Conservation (phyloP, 2,888 invertebrate genomes). For the Drosophila paramelanica region DNA sequence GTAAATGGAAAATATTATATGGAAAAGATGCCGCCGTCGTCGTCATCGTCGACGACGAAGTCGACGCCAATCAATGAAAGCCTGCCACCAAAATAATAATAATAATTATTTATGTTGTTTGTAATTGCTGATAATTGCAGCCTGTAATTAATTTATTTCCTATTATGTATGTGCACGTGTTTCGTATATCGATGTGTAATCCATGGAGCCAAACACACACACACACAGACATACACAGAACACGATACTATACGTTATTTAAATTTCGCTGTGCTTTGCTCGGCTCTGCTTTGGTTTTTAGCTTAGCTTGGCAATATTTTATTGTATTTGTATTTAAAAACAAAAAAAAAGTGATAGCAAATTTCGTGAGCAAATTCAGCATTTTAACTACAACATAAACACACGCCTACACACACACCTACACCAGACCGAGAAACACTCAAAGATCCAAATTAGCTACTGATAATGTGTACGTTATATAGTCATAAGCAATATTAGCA, state of each 20-base stretch:
- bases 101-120: slow-evolving; percentile 57
- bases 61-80: slow-evolving; percentile 46
- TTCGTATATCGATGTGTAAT: slow-evolving; percentile 15
- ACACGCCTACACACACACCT: slow-evolving; percentile 18
- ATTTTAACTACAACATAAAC: slow-evolving; percentile 55
- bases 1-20: slow-evolving; percentile 1
- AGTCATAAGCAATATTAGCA: slow-evolving; percentile 79
- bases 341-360: slow-evolving; percentile 70
- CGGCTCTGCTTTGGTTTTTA: slow-evolving; percentile 28
- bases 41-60: neutral
- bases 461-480: slow-evolving; percentile 77
- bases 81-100: slow-evolving; percentile 69
- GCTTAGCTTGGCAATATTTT: slow-evolving; percentile 37
- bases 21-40: neutral
- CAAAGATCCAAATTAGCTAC: slow-evolving; percentile 71
- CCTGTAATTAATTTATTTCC: slow-evolving; percentile 34
- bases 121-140: slow-evolving; percentile 36
- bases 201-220: slow-evolving; percentile 28
- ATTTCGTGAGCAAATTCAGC: slow-evolving; percentile 69
- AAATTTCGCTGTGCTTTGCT: slow-evolving; percentile 35
- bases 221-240: slow-evolving; percentile 35
- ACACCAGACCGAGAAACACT: slow-evolving; percentile 40
- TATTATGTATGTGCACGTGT: slow-evolving; percentile 46
- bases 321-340: slow-evolving; percentile 42
- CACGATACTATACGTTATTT: slow-evolving; percentile 2